Evolutionary conservation across 2,888 invertebrate genomes (phyloP).

Genomic region (Incurvaria masculella): DNA sequence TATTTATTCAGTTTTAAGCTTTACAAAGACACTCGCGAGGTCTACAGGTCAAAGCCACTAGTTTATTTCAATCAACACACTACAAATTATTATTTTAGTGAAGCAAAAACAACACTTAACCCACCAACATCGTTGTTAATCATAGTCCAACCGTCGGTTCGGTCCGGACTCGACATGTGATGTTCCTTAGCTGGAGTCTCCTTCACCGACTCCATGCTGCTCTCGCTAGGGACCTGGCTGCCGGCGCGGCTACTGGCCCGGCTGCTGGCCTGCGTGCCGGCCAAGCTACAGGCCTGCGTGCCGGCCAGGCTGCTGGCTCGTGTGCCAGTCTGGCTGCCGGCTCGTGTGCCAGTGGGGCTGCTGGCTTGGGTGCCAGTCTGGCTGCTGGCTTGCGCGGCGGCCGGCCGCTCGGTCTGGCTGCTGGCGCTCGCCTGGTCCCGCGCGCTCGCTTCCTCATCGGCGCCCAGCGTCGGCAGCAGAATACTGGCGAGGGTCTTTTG

Average conservation of each 20-base stretch:
- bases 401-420: neutral
- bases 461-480: neutral
- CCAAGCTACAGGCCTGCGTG: neutral
- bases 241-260: conserved; percentile 10
- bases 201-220: conserved; percentile 14
- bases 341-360: neutral
- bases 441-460: neutral
- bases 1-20: too few relatives aligned
- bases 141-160: conserved; percentile 38
- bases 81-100: neutral
- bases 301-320: neutral
- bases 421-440: neutral
- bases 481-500: conserved; percentile 5
- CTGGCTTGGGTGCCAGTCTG: too few relatives aligned
- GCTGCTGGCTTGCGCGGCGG: neutral
- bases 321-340: neutral
- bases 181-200: conserved; percentile 17
- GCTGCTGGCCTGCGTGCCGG: neutral
- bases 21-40: too few relatives aligned
- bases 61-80: neutral
- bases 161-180: conserved; percentile 23
- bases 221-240: conserved; percentile 2
- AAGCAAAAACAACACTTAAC: neutral
- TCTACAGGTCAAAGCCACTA: too few relatives aligned
- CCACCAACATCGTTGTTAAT: conserved; percentile 42